Evolutionary conservation across 2,113 vertebrate species (phyloP).

Genomic region (Callipepla squamata): DNA sequence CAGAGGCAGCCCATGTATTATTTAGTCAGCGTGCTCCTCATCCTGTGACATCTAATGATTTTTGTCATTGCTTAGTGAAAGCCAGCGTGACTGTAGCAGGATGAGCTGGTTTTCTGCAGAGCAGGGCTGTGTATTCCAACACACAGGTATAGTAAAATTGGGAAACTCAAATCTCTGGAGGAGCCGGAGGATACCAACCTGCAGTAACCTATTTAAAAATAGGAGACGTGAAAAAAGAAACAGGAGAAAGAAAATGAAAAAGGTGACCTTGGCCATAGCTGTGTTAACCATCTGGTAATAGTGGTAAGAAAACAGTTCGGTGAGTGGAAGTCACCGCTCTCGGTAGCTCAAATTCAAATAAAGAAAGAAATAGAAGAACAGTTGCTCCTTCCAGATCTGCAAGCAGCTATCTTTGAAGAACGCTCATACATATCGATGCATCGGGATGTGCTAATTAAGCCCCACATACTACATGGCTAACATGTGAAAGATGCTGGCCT

Average conservation of each 20-base stretch:
- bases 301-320: background rate
- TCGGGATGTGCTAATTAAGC: background rate
- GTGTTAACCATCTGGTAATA: background rate
- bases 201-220: slow-evolving; percentile 19
- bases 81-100: background rate
- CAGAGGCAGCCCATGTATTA: background rate
- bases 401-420: slow-evolving; percentile 60
- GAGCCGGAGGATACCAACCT: background rate
- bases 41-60: background rate
- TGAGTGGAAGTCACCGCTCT: slow-evolving; percentile 27
- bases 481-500: background rate
- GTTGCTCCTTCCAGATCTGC: slow-evolving; percentile 17
- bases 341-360: slow-evolving; percentile 39
- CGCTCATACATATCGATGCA: background rate
- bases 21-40: background rate
- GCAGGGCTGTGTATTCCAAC: background rate
- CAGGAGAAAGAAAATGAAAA: slow-evolving; percentile 30
- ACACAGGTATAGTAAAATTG: background rate
- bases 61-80: background rate
- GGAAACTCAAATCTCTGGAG: slow-evolving; percentile 23
- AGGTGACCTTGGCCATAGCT: slow-evolving; percentile 57
- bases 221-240: slow-evolving; percentile 13
- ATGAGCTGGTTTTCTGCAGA: background rate
- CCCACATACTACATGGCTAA: background rate
- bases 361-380: background rate